Base-by-base conservation (phyloP, 1,140 invertebrate genomes). In the Neodiprion lecontei region DNA sequence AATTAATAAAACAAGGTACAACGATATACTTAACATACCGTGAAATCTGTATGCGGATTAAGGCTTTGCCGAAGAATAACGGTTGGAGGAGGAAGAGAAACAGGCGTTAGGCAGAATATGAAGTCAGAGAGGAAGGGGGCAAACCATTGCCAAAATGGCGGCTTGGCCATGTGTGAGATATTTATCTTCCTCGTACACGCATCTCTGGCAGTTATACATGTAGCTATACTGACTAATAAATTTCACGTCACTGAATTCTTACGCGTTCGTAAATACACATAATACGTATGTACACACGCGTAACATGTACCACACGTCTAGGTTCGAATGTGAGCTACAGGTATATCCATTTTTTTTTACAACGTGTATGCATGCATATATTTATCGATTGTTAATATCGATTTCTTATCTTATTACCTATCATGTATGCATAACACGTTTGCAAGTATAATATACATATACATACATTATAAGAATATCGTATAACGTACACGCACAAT, bases 121-220 rank as follows among this genome's bases (percentile, higher is more conserved):
- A 5, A 40, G 28, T 40, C 2, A 40, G 28, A 40, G 28, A 40
- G 28, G 28, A 40, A 40, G 28, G 28, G 1, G 28, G 28, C 28
- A 40, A 40, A 40, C 53, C 11, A 9, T 12, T 17, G 7, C 53
- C 53, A 61, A 61, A 61, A 61, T 61, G 53, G 53, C 53, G 53
- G 53, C 53, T 5, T 61, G 9, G 53, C 53, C 53, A 61, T 61
- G 53, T 61, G 53, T 61, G 53, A 61, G 53, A 61, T 61, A 61
- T 61, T 61, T 61, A 61, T 61, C 53, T 61, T 61, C 53, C 53
- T 61, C 53, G 53, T 61, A 61, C 53, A 61, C 53, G 53, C 53
- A 61, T 61, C 53, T 61, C 53, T 1, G 5, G 28, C 28, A 40
- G 28, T 40, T 40, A 40, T 40, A 40, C 28, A 40, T 40, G 1